A percentile compares a stretch with the other conserved stretches of the same genome.
phyloP scores from a whole-genome alignment of 2,888 invertebrate genomes.

The Scotopteryx bipunctaria region DNA sequence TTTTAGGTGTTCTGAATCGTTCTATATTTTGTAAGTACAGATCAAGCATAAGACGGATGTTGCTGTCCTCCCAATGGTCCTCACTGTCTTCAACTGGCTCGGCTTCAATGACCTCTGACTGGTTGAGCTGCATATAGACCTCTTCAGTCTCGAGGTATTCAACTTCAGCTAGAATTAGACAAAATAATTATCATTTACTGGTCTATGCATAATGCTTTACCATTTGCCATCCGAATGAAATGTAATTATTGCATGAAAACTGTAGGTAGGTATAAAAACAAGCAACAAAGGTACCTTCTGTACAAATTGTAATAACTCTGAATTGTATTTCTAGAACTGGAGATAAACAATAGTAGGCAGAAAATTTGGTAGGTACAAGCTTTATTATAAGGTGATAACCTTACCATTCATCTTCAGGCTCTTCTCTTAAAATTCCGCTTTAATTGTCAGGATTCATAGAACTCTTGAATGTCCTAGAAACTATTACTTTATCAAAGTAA shows the following conservation, averaged over 20 bases:
- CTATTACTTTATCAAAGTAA: neutral
- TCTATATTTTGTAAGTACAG: constrained; percentile 69
- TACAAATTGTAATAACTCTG: neutral
- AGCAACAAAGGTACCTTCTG: no score
- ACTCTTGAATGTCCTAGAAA: constrained; percentile 1
- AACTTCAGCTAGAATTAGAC: constrained; percentile 57
- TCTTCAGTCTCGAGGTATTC: constrained; percentile 62
- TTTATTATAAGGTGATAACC: no score
- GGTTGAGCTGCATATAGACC: constrained; percentile 61
- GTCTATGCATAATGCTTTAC: no score
- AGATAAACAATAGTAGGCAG: neutral
- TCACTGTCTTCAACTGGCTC: constrained; percentile 64
- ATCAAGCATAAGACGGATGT: constrained; percentile 59
- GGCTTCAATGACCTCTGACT: constrained; percentile 56
- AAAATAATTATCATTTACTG: neutral
- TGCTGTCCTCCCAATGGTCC: constrained; percentile 71
- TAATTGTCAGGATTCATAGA: neutral
- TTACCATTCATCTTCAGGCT: constrained; percentile 44
- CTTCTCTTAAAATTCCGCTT: neutral
- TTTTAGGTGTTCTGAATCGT: constrained; percentile 72
- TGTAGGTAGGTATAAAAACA: neutral
- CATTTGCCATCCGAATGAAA: no score
- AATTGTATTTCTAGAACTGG: neutral
- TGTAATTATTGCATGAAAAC: no score
- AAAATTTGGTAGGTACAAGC: no score